Evolutionary conservation across 2,113 vertebrate species (phyloP), one percentile per base, ranked within the genome.

Genomic region (Mormoops blainvillei): DNA sequence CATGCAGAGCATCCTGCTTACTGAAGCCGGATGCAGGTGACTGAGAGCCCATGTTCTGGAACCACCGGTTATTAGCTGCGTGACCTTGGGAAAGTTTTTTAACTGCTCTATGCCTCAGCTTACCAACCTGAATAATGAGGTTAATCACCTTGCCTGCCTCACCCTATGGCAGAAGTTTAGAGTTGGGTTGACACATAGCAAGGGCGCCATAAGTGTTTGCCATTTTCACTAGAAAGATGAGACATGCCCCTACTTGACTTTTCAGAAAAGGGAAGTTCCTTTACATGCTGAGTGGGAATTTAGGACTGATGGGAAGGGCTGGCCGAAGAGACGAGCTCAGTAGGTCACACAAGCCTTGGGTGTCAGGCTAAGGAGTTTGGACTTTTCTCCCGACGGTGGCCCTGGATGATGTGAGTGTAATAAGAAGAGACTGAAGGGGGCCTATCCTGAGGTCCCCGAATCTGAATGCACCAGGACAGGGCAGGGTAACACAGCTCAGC

Each of bases 1-100:
- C 2, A 16, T 1, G 50, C 50, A 22, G 19, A 24, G 9, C 7
- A 7, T 1, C 3, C 36, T 28, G 10, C 16, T 22, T 33, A 43
- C 8, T 2, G 43, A 3, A 48, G 52, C 67, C 4, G 7, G 24
- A 19, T 9, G 31, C 36, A 26, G 38, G 12, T 15, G 1, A 7
- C 43, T 26, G 73, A 56, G 13, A 48, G 36, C 31, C 65, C 7
- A 2, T 0, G 2, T 24, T 38, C 70, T 71, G 63, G 80, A 54
- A 48, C 80, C 36, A 24, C 36, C 31, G 0, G 28, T 43, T 52
- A 7, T 70, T 28, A 84, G 80, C 83, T 45, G 19, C 41, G 50
- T 52, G 61, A 71, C 43, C 63, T 19, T 2, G 26, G n/a, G 20
- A 28, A 26, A 80, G 16, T 43, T 36, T 52, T 26, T 67, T 50